phyloP scores from a whole-genome alignment of 1,140 invertebrate genomes.

The Frieseomelitta varia region DNA sequence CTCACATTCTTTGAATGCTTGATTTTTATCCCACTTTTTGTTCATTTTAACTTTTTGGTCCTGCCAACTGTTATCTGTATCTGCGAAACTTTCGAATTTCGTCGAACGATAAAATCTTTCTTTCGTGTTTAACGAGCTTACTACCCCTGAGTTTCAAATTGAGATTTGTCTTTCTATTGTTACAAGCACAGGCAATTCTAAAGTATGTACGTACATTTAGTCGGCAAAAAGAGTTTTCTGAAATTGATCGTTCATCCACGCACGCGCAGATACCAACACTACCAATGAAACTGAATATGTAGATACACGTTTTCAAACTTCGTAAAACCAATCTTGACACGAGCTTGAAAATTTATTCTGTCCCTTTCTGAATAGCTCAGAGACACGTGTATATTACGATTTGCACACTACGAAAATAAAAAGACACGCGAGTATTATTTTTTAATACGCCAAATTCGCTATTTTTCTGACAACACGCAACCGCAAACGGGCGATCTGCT shows the following conservation, averaged over 20 bases:
- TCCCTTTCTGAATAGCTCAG: too few relatives aligned
- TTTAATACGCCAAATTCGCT: too few relatives aligned
- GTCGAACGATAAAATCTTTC: background rate
- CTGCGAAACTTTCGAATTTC: background rate
- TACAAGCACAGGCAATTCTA: too few relatives aligned
- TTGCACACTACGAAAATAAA: too few relatives aligned
- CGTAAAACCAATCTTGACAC: too few relatives aligned
- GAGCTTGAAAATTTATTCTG: too few relatives aligned
- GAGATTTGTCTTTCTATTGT: background rate
- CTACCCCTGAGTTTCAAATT: too few relatives aligned
- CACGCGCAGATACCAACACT: conserved; percentile 1
- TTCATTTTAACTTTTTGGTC: background rate
- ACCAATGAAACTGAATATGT: conserved; percentile 5
- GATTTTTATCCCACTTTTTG: background rate
- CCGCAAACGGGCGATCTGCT: too few relatives aligned
- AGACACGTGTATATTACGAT: too few relatives aligned
- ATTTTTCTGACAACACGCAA: too few relatives aligned
- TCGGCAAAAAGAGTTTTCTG: conserved; percentile 4
- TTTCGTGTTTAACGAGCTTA: background rate
- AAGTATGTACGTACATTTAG: background rate
- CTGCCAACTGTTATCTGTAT: background rate
- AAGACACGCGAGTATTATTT: too few relatives aligned
- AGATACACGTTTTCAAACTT: background rate
- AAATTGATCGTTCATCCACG: conserved; percentile 40
- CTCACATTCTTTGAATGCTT: background rate